phyloP scores from a whole-genome alignment of 2,113 vertebrate genomes.

The Dunckerocampus dactyliophorus region DNA sequence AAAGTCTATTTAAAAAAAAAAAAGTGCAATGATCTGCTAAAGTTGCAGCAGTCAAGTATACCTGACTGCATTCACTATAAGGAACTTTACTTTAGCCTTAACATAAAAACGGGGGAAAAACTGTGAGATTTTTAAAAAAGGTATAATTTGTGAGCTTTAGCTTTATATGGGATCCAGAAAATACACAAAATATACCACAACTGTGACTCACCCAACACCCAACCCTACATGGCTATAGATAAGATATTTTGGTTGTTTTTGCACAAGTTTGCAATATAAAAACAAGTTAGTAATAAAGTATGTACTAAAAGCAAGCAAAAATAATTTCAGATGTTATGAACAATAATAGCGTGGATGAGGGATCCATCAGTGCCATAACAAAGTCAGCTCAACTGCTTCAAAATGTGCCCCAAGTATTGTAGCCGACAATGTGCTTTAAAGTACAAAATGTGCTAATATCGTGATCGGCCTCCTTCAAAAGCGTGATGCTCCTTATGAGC shows the following conservation, averaged over 20 bases:
- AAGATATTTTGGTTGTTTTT: conserved; percentile 19
- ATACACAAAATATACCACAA: conserved; percentile 17
- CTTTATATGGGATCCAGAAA: conserved; percentile 27
- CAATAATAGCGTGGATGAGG: conserved; percentile 21
- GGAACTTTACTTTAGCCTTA: conserved; percentile 31
- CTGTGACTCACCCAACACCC: too few species aligned
- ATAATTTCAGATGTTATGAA: conserved; percentile 16
- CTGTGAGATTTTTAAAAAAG: conserved; percentile 20
- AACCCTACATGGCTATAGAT: conserved; percentile 34
- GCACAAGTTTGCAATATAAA: conserved; percentile 45
- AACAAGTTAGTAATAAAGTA: conserved; percentile 29
- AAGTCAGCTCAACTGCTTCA: conserved; percentile 10
- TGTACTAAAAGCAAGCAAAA: conserved; percentile 32
- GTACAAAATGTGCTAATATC: conserved; percentile 76
- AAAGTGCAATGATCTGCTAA: conserved; percentile 42
- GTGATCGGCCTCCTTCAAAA: conserved; percentile 87
- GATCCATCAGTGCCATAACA: conserved; percentile 25
- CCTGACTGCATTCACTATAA: conserved; percentile 10
- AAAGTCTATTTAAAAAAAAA: conserved; percentile 10
- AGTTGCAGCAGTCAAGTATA: conserved; percentile 27
- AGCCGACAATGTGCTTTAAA: conserved; percentile 30
- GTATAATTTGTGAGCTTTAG: conserved; percentile 20
- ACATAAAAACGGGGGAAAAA: conserved; percentile 31
- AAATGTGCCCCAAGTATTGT: conserved; percentile 19
- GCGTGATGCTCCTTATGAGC: conserved; percentile 93